Conservation (phyloP, 2,797 vertebrate species). For the Bothrops alternatus region DNA sequence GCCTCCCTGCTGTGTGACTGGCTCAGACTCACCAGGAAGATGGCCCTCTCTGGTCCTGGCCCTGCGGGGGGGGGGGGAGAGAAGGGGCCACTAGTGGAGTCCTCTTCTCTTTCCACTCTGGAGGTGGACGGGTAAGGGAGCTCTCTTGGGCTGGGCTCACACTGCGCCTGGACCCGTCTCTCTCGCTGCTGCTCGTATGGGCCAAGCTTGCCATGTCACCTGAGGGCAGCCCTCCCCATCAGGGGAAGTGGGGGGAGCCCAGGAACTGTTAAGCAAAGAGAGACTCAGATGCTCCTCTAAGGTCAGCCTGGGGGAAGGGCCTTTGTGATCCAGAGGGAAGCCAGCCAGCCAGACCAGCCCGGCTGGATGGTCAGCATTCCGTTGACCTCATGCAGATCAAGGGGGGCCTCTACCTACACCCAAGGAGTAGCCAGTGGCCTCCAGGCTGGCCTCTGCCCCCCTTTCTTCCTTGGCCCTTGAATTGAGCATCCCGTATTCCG, state of each 20-base stretch:
- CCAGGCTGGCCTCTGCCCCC: background rate
- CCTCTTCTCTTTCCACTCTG: no score
- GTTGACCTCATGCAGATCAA: background rate
- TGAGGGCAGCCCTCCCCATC: background rate
- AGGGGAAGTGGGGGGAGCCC: background rate
- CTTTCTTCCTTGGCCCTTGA: background rate
- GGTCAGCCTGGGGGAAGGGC: background rate
- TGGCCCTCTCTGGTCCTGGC: slow-evolving; percentile 52
- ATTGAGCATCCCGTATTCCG: background rate
- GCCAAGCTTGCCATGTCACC: background rate
- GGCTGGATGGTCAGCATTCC: background rate
- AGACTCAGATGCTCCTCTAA: background rate
- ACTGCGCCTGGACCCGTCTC: background rate
- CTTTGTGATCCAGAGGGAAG: background rate
- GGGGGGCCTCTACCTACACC: background rate
- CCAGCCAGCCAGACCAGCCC: background rate
- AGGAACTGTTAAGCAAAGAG: background rate
- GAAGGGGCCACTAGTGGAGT: no score
- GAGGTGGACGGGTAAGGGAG: background rate
- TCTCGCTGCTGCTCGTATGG: background rate
- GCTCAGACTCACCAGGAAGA: slow-evolving; percentile 53
- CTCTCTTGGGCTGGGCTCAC: no score
- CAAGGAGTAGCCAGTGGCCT: background rate
- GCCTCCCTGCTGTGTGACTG: background rate
- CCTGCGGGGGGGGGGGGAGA: slow-evolving; percentile 45